phyloP scores from a whole-genome alignment of 2,113 vertebrate genomes.

The Pseudopodoces humilis region DNA sequence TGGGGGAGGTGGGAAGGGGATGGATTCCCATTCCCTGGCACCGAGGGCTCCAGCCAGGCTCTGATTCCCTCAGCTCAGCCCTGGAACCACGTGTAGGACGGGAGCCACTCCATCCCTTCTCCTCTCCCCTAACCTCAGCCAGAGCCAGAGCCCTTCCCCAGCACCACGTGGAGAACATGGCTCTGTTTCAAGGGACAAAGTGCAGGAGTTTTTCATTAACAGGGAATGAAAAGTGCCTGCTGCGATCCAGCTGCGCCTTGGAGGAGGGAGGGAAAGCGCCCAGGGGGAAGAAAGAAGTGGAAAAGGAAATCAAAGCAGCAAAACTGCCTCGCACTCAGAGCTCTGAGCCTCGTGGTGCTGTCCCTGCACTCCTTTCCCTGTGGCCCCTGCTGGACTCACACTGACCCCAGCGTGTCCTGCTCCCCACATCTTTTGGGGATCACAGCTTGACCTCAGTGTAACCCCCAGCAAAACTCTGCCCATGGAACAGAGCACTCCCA shows the following conservation, averaged over 20 bases:
- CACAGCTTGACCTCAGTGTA: neutral
- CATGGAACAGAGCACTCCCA: neutral
- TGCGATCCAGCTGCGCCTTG: constrained; percentile 32
- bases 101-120: neutral
- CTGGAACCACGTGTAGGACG: rapidly evolving
- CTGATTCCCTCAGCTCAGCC: neutral
- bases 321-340: neutral
- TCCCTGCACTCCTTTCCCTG: neutral
- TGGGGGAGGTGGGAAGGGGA: neutral
- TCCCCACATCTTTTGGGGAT: neutral
- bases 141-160: neutral
- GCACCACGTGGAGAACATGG: neutral
- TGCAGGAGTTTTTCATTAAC: constrained; percentile 82
- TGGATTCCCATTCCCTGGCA: neutral
- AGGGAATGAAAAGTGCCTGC: constrained; percentile 44
- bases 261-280: neutral
- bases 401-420: neutral
- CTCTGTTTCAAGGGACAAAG: constrained; percentile 72
- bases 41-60: neutral
- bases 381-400: rapidly evolving
- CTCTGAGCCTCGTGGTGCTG: neutral
- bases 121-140: neutral
- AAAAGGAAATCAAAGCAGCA: neutral
- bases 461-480: neutral
- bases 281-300: neutral